These are phyloP conservation scores for Nymphicus hollandicus DNA, from an alignment of 2,113 vertebrate genomes.

Conservation along the genomic window DNA sequence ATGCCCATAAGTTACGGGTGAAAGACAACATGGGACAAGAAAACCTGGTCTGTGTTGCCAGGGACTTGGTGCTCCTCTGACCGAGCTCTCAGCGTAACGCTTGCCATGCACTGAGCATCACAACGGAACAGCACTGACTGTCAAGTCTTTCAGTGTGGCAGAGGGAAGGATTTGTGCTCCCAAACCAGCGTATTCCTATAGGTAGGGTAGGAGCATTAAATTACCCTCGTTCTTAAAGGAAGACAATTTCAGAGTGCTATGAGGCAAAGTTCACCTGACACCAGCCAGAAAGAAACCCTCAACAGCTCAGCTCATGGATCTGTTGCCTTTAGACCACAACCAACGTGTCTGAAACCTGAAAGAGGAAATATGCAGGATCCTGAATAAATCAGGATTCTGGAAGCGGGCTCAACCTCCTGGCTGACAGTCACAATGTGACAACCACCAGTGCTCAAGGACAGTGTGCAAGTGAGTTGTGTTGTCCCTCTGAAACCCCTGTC, in stretches of 20 bases:
- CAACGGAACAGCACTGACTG: not conserved
- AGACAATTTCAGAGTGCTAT: not conserved
- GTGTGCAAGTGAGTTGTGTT: not conserved
- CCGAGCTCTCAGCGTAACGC: accelerated
- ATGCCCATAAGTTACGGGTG: not conserved
- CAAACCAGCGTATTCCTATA: not conserved
- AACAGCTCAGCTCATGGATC: not conserved
- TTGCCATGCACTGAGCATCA: not conserved
- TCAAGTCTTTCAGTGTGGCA: not conserved
- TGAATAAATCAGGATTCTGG: not conserved
- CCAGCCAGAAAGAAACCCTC: slow-evolving; percentile 2
- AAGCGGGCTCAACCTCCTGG: not conserved
- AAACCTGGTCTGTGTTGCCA: not conserved
- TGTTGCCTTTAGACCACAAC: not conserved
- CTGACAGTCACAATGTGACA: not conserved
- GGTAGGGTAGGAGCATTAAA: not conserved
- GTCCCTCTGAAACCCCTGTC: not conserved
- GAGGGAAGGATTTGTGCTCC: not conserved
- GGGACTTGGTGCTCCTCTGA: not conserved
- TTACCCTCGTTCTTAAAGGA: not conserved
- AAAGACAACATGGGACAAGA: not conserved
- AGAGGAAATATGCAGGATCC: not conserved
- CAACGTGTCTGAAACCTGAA: not conserved
- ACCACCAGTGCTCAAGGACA: not conserved
- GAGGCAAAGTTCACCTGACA: not conserved